A percentile compares a stretch with the other conserved stretches of the same genome.
phyloP scores from a whole-genome alignment of 2,888 invertebrate species.

The Noctua comes region DNA sequence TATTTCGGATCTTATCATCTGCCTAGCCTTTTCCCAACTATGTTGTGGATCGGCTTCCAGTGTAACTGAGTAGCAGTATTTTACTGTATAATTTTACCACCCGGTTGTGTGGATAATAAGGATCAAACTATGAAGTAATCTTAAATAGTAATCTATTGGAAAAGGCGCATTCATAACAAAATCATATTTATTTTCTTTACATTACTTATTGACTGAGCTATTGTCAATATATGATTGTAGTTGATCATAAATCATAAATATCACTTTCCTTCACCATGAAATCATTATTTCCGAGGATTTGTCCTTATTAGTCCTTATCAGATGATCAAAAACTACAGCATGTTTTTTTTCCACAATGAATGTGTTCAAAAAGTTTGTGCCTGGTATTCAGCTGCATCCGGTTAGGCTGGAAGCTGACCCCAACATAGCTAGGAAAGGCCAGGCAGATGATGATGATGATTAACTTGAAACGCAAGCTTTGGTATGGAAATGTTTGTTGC shows the following conservation, averaged over 20 bases:
- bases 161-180: not conserved
- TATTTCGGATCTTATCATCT: not conserved
- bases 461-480: not conserved
- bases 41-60: not conserved
- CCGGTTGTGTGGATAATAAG: not conserved
- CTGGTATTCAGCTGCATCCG: not conserved
- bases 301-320: not conserved
- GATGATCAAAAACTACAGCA: not conserved
- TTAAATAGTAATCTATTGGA: not conserved
- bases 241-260: not conserved
- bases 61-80: not conserved
- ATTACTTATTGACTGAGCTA: not conserved
- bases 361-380: too few relatives aligned
- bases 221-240: not conserved
- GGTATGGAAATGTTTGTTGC: not conserved
- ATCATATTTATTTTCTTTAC: not conserved
- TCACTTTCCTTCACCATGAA: not conserved
- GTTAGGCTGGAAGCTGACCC: conserved; percentile 2
- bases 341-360: not conserved
- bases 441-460: not conserved
- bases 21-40: not conserved
- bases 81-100: not conserved
- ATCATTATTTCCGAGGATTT: not conserved
- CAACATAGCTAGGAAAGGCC: not conserved
- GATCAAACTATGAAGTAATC: not conserved